Base-by-base conservation (phyloP, 2,113 vertebrate species). In the Calypte anna region DNA sequence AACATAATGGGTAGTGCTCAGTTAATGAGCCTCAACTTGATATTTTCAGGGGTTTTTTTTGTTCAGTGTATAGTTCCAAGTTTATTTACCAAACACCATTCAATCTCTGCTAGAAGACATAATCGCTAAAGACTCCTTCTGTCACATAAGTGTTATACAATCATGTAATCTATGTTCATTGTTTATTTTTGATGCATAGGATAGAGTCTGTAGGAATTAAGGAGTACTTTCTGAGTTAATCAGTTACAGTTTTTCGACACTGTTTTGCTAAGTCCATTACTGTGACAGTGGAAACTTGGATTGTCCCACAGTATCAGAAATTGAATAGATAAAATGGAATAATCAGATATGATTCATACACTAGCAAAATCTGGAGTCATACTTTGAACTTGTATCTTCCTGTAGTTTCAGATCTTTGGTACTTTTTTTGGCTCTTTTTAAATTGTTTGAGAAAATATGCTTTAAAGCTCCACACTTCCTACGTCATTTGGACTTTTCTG, bases 51-150 rank as follows among this genome's bases (percentile, higher is more conserved):
- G 27, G 2, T 30, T 63, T 48, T 7, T 4, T 18, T 85, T 86
- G 33, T 79, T 79, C 24, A 58, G 7, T 61, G 27, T 55, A 20
- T 82, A 82, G 16, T 4, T 85, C 19, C 25, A 69, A 16, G 28
- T 94, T 96, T 91, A 57, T 94, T 94, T 86, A 48, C 27, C 40
- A 93, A 82, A 67, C 24, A 23, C 23, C 64, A 22, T 50, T 82
- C 28, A 82, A 24, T 73, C 23, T 61, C 8, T 82, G 7, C 15
- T 83, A 2, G 76, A 76, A 78, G 12, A 36, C 19, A 15, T 53
- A 76, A 76, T 80, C 90, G 58, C 11, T 21, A 28, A 38, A 50
- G 23, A n/a, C 3, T 68, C 7, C n/a, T 86, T 54, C 31, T 77
- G 11, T 85, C 67, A 76, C 21, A 57, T 63, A 51, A 44, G 40